These are phyloP conservation scores for Threskiornis aethiopicus DNA, from an alignment of 2,797 vertebrate species.

Conservation along the genomic window DNA sequence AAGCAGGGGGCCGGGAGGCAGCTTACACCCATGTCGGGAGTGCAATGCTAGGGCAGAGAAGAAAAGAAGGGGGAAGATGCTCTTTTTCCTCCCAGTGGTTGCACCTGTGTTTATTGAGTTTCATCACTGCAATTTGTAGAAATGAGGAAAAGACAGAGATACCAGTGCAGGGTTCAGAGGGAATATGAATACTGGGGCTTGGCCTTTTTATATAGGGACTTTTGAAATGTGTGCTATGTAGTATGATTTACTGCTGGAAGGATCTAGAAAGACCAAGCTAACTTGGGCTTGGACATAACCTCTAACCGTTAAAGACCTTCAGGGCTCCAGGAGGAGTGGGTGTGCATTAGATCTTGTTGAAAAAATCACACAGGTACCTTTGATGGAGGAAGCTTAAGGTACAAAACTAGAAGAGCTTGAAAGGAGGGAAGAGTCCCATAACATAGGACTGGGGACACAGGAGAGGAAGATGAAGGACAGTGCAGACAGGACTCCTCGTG, in stretches of 20 bases:
- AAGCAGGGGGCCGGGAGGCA: background rate
- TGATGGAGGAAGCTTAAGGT: background rate
- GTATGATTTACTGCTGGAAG: background rate
- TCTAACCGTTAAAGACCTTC: background rate
- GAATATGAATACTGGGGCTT: background rate
- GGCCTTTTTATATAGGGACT: background rate
- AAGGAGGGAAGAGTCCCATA: background rate
- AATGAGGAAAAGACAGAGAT: background rate
- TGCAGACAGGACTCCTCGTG: rapidly evolving
- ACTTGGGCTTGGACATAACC: background rate
- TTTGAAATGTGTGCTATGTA: background rate
- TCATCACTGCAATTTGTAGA: background rate
- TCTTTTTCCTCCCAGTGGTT: background rate
- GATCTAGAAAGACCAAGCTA: background rate
- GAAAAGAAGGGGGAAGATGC: background rate
- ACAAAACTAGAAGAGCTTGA: background rate
- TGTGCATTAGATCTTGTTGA: background rate
- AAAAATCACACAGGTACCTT: background rate
- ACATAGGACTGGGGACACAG: too few relatives aligned
- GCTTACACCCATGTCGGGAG: background rate
- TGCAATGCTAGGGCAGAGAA: background rate
- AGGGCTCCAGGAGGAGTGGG: background rate
- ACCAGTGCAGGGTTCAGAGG: background rate
- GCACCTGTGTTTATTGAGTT: background rate
- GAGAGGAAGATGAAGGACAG: background rate